phyloP scores from a whole-genome alignment of 2,113 vertebrate species.

The Chloropsis cyanopogon region DNA sequence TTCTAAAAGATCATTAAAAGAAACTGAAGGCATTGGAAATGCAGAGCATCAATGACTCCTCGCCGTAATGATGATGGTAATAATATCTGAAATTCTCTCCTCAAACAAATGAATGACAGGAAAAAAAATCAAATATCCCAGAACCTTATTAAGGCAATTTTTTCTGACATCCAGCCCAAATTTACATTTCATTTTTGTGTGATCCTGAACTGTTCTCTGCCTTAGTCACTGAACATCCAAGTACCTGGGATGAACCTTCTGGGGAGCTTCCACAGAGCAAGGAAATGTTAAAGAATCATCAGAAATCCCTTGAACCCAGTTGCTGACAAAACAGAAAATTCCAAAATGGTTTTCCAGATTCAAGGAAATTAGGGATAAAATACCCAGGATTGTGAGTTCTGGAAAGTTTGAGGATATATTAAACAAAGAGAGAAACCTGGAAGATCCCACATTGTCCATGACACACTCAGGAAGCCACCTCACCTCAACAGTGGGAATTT shows the following conservation, averaged over 20 bases:
- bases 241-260: background rate
- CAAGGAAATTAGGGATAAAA: background rate
- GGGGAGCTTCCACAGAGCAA: background rate
- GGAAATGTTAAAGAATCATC: background rate
- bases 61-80: constrained; percentile 12
- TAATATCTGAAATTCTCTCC: background rate
- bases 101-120: background rate
- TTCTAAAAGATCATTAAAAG: background rate
- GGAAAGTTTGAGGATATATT: background rate
- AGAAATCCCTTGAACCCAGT: background rate
- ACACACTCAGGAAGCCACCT: background rate
- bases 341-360: background rate
- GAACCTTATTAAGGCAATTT: background rate
- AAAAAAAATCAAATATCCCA: background rate
- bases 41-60: background rate
- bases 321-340: accelerated
- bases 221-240: background rate
- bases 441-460: background rate
- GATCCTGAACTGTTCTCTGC: background rate
- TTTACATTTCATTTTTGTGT: background rate
- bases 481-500: accelerated
- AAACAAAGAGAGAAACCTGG: background rate
- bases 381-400: accelerated
- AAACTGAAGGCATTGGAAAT: background rate
- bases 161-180: background rate